Base-by-base conservation (phyloP, 2,888 invertebrate species). In the Brenthis ino region DNA sequence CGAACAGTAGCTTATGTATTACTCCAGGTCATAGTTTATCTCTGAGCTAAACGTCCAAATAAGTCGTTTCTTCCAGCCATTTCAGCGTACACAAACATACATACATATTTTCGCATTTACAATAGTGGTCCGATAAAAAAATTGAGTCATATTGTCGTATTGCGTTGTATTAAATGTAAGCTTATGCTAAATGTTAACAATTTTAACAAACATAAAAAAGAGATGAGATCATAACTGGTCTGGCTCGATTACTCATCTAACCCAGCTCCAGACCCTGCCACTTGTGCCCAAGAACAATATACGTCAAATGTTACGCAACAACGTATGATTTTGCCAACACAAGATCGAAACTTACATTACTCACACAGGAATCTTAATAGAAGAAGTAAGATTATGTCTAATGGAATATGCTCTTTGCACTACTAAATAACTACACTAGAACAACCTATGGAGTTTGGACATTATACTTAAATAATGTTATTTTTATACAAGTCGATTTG, bases 321-420 rank as follows among this genome's bases (percentile, higher is more conserved):
- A 56, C 37, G 48, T 67, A 51, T 60, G 65, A 72, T 70, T 72
- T 70, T 71, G 61, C 69, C 60, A 64, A 82, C 54, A 61, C 33
- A 53, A 48, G 20, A 43, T 43, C 54, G 43, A 53, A 51, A 55
- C 68, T 68, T 13, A 28, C 57, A 64, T 68, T 57, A 64, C 64
- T 69, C 69, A 72, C 60, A 55, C 13, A 64, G 63, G 61, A 74
- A 68, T 72, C 65, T 72, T 69, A 57, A 69, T 67, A 64, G 69
- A 65, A 72, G 74, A 77, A 43, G 72, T 77, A 76, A 77, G 76
- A 78, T 77, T 76, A 75, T 76, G 74, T 77, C 65, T 68, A 65
- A 70, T 73, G 65, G 74, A 74, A 51, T 28, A 48, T 51, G n/a
- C 53, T 16, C 51, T 53, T 13, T 55, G 14, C 56, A 33, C 33